Evolutionary conservation across 2,113 vertebrate genomes (phyloP), one percentile per base, ranked within the genome.

Genomic region (Ondatra zibethicus): DNA sequence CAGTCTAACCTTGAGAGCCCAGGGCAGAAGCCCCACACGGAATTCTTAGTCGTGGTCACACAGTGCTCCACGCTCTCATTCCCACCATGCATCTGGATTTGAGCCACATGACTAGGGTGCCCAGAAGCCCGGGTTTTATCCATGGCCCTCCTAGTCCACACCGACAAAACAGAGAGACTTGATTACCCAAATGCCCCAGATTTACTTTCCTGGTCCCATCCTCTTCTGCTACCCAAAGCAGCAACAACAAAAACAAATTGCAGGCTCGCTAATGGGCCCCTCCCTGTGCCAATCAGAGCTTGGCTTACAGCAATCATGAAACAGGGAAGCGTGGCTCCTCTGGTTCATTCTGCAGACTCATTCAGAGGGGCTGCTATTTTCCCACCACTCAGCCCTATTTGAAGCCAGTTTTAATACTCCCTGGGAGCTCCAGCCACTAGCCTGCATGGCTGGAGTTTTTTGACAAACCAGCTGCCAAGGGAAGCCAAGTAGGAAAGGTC

Each of bases 301-400:
- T 29, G 6, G 8, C 31, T 7, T 27, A n/a, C 29, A 65, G 12
- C 0, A 8, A 5, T 27, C n/a, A 58, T 4, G 0, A 25, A 4
- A 2, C 2, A 19, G 0, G n/a, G 70, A 23, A 3, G n/a, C 17
- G 4, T 16, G 10, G 14, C 31, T 50, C 31, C 12, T 7, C 2
- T 0, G 3, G 8, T 3, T 52, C 65, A 27, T 33, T 58, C 61
- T 29, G 7, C 23, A 47, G 63, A 65, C 81, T 65, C 33, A 29
- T n/a, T 47, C 39, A 55, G 76, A n/a, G 45, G 45, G 16, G 58
- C 42, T 36, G 39, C 21, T 7, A 5, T 45, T 33, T 36, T 52
- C 31, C n/a, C 0, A 11, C 50, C 9, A 52, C 7, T 29, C 3
- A 68, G 4, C 36, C 93, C 42, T 55, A 33, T 14, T 42, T 47